Conservation (phyloP, 2,888 invertebrate species). For the Thelaira solivaga region DNA sequence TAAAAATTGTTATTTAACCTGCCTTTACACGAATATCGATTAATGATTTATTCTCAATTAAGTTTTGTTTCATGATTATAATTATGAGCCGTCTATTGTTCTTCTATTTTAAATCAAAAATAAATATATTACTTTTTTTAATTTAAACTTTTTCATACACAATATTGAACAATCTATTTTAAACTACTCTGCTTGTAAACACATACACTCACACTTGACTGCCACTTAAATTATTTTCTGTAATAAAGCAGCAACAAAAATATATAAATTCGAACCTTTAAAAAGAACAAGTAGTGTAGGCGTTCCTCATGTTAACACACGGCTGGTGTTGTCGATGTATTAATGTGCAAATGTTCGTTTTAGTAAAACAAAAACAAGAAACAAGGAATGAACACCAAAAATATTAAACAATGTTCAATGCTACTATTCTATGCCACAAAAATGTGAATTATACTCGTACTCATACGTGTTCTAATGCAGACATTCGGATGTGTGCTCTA, state of each 20-base stretch:
- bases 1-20: not conserved
- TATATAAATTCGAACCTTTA: constrained; percentile 1
- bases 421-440: not conserved
- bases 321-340: not conserved
- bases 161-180: not conserved
- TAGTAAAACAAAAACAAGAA: too few species aligned
- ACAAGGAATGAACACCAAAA: not conserved
- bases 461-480: too few species aligned
- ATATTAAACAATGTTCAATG: not conserved
- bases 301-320: not conserved
- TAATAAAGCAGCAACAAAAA: constrained; percentile 10
- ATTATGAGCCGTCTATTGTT: not conserved
- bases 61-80: not conserved
- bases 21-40: not conserved
- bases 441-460: not conserved
- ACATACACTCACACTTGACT: not conserved
- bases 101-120: not conserved
- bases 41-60: not conserved
- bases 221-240: not conserved
- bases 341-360: constrained; percentile 4
- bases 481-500: too few species aligned
- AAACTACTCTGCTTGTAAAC: too few species aligned
- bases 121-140: not conserved
- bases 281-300: not conserved
- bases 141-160: not conserved